Evolutionary conservation across 1,140 invertebrate genomes (phyloP).

Genomic region (Zelostemma sp.): DNA sequence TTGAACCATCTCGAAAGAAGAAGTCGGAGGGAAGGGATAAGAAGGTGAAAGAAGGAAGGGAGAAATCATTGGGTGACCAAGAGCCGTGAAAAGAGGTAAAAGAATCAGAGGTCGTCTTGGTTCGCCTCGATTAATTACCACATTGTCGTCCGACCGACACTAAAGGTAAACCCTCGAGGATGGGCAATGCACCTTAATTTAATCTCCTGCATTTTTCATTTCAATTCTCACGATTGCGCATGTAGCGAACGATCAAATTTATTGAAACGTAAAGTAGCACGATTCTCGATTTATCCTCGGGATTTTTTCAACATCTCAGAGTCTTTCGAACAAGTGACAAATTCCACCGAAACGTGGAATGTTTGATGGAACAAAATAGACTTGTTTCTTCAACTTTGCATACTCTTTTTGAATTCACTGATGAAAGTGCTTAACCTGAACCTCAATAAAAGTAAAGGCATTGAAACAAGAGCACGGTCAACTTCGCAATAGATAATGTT

Average conservation of each 20-base stretch:
- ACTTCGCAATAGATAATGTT: constrained; percentile 35
- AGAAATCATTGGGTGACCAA: constrained; percentile 29
- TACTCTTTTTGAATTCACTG: background rate
- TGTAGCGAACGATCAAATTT: background rate
- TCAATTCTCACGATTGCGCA: constrained; percentile 32
- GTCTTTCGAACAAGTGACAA: background rate
- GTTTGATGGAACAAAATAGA: no score
- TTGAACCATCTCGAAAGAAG: constrained; percentile 59
- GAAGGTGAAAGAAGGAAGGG: constrained; percentile 30
- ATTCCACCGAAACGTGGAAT: no score
- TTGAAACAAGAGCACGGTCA: constrained; percentile 16
- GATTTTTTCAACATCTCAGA: background rate
- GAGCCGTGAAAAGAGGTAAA: constrained; percentile 10
- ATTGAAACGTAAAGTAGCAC: background rate
- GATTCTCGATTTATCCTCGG: background rate
- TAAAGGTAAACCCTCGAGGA: constrained; percentile 60
- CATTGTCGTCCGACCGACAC: constrained; percentile 66
- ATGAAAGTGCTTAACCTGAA: constrained; percentile 27
- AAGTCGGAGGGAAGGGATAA: constrained; percentile 27
- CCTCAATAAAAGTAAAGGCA: constrained; percentile 38
- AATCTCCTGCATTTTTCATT: constrained; percentile 57
- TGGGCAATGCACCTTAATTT: constrained; percentile 54
- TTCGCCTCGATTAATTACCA: constrained; percentile 71
- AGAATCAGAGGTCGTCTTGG: constrained; percentile 58
- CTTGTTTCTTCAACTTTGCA: no score